Conservation (phyloP, 2,888 invertebrate species). For the Carabus problematicus region DNA sequence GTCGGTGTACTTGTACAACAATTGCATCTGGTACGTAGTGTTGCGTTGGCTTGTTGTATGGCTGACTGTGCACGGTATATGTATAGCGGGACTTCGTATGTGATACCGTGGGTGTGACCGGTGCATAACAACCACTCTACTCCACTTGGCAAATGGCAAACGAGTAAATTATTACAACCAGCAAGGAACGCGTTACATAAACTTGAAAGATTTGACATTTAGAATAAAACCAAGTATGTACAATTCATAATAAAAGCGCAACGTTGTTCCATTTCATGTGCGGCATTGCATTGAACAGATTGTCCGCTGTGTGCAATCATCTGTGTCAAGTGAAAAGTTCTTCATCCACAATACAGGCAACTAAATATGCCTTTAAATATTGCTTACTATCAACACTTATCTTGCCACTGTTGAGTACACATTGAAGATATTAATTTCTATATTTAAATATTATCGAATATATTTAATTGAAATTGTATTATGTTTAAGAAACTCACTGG, state of each 20-base stretch:
- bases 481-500: too few species aligned
- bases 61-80: not conserved
- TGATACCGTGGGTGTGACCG: constrained; percentile 4
- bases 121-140: constrained; percentile 15
- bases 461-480: too few species aligned
- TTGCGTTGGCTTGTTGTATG: too few species aligned
- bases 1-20: too few species aligned
- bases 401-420: too few species aligned
- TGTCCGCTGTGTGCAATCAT: not conserved
- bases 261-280: constrained; percentile 4
- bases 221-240: not conserved
- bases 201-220: constrained; percentile 20
- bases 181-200: constrained; percentile 2
- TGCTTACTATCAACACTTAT: too few species aligned
- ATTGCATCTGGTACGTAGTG: too few species aligned
- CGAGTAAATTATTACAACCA: not conserved
- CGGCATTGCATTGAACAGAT: not conserved
- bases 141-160: constrained; percentile 15
- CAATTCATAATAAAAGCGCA: not conserved
- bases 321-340: constrained; percentile 5
- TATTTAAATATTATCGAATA: too few species aligned
- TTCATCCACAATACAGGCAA: too few species aligned
- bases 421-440: too few species aligned
- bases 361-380: too few species aligned
- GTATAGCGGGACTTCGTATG: not conserved